These are phyloP conservation scores for Trissonchulus sp. DNA, from an alignment of 2,888 invertebrate species.

Conservation along the genomic window DNA sequence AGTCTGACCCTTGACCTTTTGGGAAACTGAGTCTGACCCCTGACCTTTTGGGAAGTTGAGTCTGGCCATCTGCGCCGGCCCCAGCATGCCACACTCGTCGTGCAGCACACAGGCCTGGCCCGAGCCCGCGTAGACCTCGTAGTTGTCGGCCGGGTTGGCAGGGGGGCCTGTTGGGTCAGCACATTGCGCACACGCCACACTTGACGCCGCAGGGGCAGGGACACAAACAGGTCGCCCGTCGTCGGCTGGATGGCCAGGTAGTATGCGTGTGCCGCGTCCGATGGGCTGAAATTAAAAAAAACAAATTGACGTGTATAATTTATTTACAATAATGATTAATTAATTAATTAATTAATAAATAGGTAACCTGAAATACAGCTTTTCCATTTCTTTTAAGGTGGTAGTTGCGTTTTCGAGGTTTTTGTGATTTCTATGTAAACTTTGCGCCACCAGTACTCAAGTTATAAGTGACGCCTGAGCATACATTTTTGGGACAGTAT, in stretches of 20 bases:
- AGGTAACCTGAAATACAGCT: too few species aligned
- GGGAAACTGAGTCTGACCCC: too few species aligned
- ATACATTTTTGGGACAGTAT: too few species aligned
- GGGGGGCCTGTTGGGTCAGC: conserved; percentile 24
- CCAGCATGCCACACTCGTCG: conserved; percentile 92
- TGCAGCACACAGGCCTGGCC: conserved; percentile 84
- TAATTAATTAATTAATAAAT: too few species aligned
- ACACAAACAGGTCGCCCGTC: conserved; percentile 89
- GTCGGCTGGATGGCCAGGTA: conserved; percentile 92
- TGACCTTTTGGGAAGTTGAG: conserved; percentile 90
- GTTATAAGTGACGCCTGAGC: too few species aligned
- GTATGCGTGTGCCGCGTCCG: conserved; percentile 92
- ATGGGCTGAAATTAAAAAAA: conserved; percentile 65
- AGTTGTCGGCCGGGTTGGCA: conserved; percentile 61
- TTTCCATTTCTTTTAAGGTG: too few species aligned
- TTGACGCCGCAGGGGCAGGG: conserved; percentile 88
- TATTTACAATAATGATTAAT: too few species aligned
- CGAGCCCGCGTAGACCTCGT: conserved; percentile 88
- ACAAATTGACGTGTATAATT: too few species aligned
- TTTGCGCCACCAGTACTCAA: too few species aligned
- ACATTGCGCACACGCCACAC: conserved; percentile 57
- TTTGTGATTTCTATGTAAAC: too few species aligned
- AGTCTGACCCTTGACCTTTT: too few species aligned
- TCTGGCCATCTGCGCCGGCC: conserved; percentile 78
- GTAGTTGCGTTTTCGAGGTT: too few species aligned